Evolutionary conservation across 2,113 vertebrate genomes (phyloP).

Genomic region (Neopipo cinnamomea): DNA sequence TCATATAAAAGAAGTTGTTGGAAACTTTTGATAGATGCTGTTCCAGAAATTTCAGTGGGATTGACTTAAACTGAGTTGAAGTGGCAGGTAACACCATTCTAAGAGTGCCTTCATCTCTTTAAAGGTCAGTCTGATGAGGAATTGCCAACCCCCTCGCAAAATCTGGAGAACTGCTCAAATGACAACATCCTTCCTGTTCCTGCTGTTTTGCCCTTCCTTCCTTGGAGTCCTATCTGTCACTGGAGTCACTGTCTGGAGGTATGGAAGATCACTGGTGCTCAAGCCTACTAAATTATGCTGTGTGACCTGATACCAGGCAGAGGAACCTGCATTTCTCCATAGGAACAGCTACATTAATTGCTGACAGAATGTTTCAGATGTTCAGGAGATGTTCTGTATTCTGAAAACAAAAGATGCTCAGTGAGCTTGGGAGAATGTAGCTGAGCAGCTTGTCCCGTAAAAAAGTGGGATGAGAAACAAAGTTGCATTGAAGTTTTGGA

Average conservation of each 20-base stretch:
- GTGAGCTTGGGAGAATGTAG: neutral
- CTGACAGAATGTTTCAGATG: neutral
- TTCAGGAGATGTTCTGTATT: neutral
- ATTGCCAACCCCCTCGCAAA: constrained; percentile 88
- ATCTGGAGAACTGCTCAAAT: constrained; percentile 90
- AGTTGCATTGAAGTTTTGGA: neutral
- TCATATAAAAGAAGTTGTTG: neutral
- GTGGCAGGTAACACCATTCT: neutral
- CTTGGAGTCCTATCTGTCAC: constrained; percentile 80
- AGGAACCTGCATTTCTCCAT: neutral
- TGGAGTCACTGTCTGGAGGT: constrained; percentile 90
- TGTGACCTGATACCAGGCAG: neutral
- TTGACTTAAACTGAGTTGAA: neutral
- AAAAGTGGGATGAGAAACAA: neutral
- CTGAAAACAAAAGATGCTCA: neutral
- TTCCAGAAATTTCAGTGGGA: neutral
- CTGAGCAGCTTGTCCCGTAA: neutral
- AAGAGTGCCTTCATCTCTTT: neutral
- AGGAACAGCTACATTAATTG: neutral
- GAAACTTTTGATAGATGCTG: neutral
- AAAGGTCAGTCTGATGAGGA: constrained; percentile 88
- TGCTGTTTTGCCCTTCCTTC: constrained; percentile 92
- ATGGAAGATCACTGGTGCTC: neutral
- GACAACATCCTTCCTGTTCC: constrained; percentile 86
- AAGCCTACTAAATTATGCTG: neutral